phyloP scores from a whole-genome alignment of 1,140 invertebrate genomes.

The Caenorhabditis elegans region DNA sequence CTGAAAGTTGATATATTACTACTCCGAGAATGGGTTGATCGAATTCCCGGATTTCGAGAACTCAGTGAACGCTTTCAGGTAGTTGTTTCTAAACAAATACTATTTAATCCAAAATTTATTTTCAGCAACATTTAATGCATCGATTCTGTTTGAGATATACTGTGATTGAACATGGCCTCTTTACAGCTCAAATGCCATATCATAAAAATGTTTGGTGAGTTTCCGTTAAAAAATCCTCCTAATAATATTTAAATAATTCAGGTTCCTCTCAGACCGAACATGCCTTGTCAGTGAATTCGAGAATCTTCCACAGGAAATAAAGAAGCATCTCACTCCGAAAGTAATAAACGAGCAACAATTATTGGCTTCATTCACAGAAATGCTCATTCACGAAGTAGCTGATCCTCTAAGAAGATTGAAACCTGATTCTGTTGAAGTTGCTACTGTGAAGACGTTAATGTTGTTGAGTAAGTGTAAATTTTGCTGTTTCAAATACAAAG shows the following conservation, averaged over 20 bases:
- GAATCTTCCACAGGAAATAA: not conserved
- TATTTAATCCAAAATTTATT: not conserved
- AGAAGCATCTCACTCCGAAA: not conserved
- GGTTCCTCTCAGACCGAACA: constrained; percentile 18
- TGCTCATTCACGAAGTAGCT: constrained; percentile 10
- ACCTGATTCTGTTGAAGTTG: constrained; percentile 1
- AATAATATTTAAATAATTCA: not conserved
- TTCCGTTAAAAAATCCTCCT: not conserved
- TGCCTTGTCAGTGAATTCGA: constrained; percentile 21
- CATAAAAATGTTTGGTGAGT: constrained; percentile 13
- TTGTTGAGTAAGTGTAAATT: constrained; percentile 33
- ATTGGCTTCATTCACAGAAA: constrained; percentile 4
- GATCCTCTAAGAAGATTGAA: constrained; percentile 7
- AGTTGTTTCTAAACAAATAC: too few relatives aligned
- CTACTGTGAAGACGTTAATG: constrained; percentile 12
- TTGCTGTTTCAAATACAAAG: too few relatives aligned
- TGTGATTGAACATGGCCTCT: not conserved
- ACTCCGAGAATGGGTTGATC: not conserved
- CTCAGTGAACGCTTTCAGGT: not conserved
- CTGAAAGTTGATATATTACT: not conserved
- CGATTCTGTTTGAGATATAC: constrained; percentile 22
- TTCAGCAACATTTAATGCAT: not conserved
- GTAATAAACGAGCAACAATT: constrained; percentile 1
- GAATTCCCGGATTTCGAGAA: not conserved
- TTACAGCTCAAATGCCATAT: constrained; percentile 5